Percentiles rank a stretch among this genome's conserved stretches.
These are phyloP conservation scores for Falco berigora DNA, from an alignment of 2,797 vertebrate species.

Conservation along the genomic window DNA sequence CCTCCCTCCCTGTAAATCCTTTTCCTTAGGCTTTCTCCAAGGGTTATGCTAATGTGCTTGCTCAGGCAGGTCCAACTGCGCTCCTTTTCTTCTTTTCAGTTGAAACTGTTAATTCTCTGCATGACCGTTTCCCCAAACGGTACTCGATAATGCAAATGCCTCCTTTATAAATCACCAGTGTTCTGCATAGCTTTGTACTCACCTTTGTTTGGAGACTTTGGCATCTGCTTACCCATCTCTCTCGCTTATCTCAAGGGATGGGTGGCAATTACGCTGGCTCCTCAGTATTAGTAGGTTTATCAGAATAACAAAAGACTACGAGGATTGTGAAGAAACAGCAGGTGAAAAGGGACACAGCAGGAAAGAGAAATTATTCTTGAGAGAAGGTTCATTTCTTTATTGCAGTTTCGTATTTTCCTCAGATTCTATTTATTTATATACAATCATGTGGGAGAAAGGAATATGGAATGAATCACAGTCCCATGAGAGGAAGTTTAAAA, in stretches of 20 bases:
- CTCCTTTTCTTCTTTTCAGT: slow-evolving; percentile 34
- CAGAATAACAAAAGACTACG: slow-evolving; percentile 41
- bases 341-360: background rate
- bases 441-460: background rate
- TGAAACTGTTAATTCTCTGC: slow-evolving; percentile 7
- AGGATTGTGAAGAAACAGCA: background rate
- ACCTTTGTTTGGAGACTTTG: slow-evolving; percentile 24
- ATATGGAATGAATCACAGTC: background rate
- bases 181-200: slow-evolving; percentile 52
- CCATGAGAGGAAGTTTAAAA: background rate
- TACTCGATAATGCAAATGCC: slow-evolving; percentile 30
- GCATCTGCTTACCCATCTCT: slow-evolving; percentile 49
- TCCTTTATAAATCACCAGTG: slow-evolving; percentile 8
- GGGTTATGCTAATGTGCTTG: slow-evolving; percentile 11
- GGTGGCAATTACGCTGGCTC: slow-evolving; percentile 13
- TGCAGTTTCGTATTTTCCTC: background rate
- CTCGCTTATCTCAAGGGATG: slow-evolving; percentile 30
- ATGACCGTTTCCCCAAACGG: background rate
- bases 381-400: background rate
- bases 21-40: background rate
- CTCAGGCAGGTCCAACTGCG: background rate
- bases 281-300: background rate
- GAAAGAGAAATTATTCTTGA: background rate
- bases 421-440: background rate
- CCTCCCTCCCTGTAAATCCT: background rate